These are phyloP conservation scores for Carassius gibelio DNA, from an alignment of 2,113 vertebrate genomes.

Conservation along the genomic window DNA sequence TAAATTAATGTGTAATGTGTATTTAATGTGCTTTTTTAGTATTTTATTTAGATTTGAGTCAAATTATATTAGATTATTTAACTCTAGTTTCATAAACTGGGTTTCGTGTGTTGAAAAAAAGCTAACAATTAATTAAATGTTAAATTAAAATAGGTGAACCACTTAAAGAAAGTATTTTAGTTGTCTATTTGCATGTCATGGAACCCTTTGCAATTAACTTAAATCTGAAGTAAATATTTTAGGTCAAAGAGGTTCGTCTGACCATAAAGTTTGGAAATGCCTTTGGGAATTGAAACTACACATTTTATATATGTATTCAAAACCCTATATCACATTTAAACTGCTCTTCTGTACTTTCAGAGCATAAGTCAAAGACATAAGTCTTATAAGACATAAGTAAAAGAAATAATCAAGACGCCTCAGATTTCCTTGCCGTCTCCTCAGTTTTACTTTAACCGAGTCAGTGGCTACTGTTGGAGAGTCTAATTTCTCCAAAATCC, in stretches of 20 bases:
- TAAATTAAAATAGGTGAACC: too few relatives aligned
- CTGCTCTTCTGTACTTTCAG: not conserved
- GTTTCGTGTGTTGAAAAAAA: too few relatives aligned
- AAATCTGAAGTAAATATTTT: not conserved
- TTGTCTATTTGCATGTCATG: too few relatives aligned
- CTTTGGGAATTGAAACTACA: not conserved
- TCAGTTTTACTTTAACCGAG: slow-evolving; percentile 9
- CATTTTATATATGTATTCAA: not conserved
- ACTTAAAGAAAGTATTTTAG: too few relatives aligned
- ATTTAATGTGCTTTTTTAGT: too few relatives aligned
- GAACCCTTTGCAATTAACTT: too few relatives aligned
- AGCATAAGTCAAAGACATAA: not conserved
- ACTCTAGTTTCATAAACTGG: too few relatives aligned
- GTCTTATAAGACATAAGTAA: not conserved
- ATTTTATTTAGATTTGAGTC: not conserved
- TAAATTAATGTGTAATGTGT: too few relatives aligned
- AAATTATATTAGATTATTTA: not conserved
- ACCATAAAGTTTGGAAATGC: not conserved
- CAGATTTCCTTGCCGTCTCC: slow-evolving; percentile 4
- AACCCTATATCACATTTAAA: not conserved
- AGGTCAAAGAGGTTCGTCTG: not conserved
- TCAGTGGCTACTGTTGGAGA: slow-evolving; percentile 10
- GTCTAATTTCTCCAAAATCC: slow-evolving; percentile 35
- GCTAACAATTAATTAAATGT: too few relatives aligned
- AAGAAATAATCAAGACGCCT: not conserved